Base-by-base conservation (phyloP, 1,140 invertebrate genomes). In the Helicoverpa zea region DNA sequence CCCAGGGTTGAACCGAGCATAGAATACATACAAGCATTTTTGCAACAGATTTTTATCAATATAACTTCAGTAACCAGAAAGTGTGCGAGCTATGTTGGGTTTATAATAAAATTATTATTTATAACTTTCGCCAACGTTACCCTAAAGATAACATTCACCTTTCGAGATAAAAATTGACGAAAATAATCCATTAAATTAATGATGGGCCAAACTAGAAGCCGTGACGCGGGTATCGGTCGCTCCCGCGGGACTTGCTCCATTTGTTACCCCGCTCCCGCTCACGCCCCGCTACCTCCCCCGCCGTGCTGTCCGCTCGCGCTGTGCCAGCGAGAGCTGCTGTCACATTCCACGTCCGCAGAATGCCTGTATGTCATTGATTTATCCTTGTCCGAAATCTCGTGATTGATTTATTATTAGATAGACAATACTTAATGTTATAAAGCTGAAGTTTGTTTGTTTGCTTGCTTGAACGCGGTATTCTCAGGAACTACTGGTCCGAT, bases 121-220 rank as follows among this genome's bases (percentile, higher is more conserved):
- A 23, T 23, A 23, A 23, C 23, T 23, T 23, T 23, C 23, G 23
- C 23, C 23, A 23, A 23, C 23, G 30, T n/a, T 35, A n/a, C 7
- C 9, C n/a, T 68, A 49, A 16, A 23, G 56, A 56, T 18, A 79
- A 52, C 52, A 63, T 79, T 66, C 30, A 52, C 58, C 23, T 74
- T 13, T 16, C 56, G 56, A 73, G 70, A 82, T 56, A 82, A 78
- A 75, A 81, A 81, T 74, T 66, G 10, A 77, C 82, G 84, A 87
- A 84, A 86, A 87, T 84, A 82, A 83, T 82, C 74, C 82, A 81
- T 87, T 79, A 88, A 89, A 91, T 88, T 89, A 91, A 91, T 90
- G 88, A 89, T 87, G 73, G 86, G 75, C 68, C 72, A 82, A 84
- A 82, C 66, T 58, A 70, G 73, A 61, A 61, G 35, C 72, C 72